Evolutionary conservation across 2,888 invertebrate species (phyloP), one percentile per base, ranked within the genome.

Genomic region (Lithophane semibrunnea): DNA sequence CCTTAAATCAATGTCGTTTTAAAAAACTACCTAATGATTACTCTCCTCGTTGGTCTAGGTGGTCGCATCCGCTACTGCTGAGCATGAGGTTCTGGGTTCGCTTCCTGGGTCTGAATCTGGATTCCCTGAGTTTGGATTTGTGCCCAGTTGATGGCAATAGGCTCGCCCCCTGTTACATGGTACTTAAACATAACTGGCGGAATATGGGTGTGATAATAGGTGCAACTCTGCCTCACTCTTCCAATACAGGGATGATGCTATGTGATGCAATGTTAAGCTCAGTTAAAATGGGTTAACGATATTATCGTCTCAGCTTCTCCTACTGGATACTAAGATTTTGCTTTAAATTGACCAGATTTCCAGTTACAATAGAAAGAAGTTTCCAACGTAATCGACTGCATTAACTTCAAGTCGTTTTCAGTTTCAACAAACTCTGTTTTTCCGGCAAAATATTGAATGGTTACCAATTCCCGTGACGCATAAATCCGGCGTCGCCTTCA

Each of bases 401-500:
- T 70, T 76, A 68, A 69, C 68, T 74, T 73, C 47, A 44, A 84
- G 66, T 71, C 64, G 73, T 81, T 77, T 77, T 67, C 66, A 74
- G 67, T 76, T 76, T 65, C 58, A 75, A 73, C 80, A 83, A 86
- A 72, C 83, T 79, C 76, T 84, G 82, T 86, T 82, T 89, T 86
- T 64, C 67, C 76, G 29, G 44, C 63, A 72, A 84, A 86, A 90
- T 88, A 88, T 89, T 79, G 80, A 82, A 80, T 72, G 65, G 85
- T 79, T 79, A 79, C 84, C 86, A 79, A 86, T 84, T 84, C 82
- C 71, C 75, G 47, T 73, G 80, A 76, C 83, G 77, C 80, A 88
- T 88, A 88, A 88, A 88, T 88, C 86, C 82, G 71, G 60, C 72
- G 85, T 80, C 77, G 79, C 75, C 75, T 83, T 85, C 80, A 85